Evolutionary conservation across 2,797 vertebrate species (phyloP).

Genomic region (Rhinatrema bivittatum): DNA sequence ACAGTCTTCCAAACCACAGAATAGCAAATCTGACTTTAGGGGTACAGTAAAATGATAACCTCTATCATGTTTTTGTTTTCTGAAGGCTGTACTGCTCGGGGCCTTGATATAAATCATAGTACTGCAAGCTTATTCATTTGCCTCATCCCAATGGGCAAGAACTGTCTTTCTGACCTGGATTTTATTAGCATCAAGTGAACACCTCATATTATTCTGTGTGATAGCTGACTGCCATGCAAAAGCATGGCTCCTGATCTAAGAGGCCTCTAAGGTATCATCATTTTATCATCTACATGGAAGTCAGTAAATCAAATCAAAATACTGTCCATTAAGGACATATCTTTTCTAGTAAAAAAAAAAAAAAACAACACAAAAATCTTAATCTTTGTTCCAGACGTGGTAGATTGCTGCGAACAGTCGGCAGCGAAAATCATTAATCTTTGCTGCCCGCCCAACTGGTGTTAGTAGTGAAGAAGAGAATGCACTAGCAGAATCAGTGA

Average conservation of each 20-base stretch:
- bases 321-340: constrained; percentile 47
- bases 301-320: constrained; percentile 48
- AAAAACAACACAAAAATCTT: constrained; percentile 60
- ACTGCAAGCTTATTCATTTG: too few species aligned
- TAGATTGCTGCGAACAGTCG: constrained; percentile 62
- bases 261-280: constrained; percentile 14
- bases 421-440: constrained; percentile 96
- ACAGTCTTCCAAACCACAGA: too few species aligned
- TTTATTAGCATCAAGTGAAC: constrained; percentile 13
- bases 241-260: constrained; percentile 24
- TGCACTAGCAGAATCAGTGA: constrained; percentile 90
- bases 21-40: too few species aligned
- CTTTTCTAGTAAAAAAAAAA: constrained; percentile 44
- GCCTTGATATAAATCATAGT: too few species aligned
- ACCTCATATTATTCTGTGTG: constrained; percentile 15
- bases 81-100: too few species aligned
- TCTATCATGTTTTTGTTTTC: too few species aligned
- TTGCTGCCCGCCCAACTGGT: constrained; percentile 88
- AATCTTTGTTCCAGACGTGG: constrained; percentile 65
- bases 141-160: too few species aligned
- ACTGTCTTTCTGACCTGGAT: constrained; percentile 9
- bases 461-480: constrained; percentile 89
- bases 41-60: too few species aligned
- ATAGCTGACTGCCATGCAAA: constrained; percentile 28
- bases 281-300: constrained; percentile 33